Evolutionary conservation across 2,113 vertebrate species (phyloP).

Genomic region (Urocynchramus pylzowi): DNA sequence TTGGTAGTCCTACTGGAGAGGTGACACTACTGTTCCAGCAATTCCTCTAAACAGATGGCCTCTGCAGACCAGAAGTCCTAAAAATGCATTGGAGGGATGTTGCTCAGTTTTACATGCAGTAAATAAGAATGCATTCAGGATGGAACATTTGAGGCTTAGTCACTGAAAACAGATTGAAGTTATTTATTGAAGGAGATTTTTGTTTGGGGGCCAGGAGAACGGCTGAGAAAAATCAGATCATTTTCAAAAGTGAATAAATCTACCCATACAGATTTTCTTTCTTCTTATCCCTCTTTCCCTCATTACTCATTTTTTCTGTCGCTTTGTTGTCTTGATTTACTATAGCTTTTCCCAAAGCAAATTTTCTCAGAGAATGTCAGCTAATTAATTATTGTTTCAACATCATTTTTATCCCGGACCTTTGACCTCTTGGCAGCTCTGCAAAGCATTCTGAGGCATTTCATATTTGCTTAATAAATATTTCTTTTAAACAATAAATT

Average conservation of each 20-base stretch:
- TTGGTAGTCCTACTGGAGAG: background rate
- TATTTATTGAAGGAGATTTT: conserved; percentile 55
- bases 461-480: conserved; percentile 49
- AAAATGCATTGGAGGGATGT: conserved; percentile 24
- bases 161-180: conserved; percentile 56
- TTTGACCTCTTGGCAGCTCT: conserved; percentile 57
- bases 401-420: conserved; percentile 50
- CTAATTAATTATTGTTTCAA: conserved; percentile 72
- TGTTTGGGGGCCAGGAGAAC: conserved; percentile 27
- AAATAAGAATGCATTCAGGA: conserved; percentile 53
- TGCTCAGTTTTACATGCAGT: conserved; percentile 62
- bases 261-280: background rate
- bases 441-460: conserved; percentile 37
- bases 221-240: conserved; percentile 29
- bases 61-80: conserved; percentile 48
- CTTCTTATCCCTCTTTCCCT: background rate
- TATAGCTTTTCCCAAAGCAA: conserved; percentile 53
- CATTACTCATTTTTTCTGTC: conserved; percentile 49
- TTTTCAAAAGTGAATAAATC: conserved; percentile 39
- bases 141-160: conserved; percentile 65
- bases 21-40: conserved; percentile 30
- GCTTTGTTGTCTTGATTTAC: conserved; percentile 31
- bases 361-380: conserved; percentile 54
- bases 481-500: conserved; percentile 44
- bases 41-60: conserved; percentile 36